Base-by-base conservation (phyloP, 1,140 invertebrate genomes). In the Habropoda laboriosa region DNA sequence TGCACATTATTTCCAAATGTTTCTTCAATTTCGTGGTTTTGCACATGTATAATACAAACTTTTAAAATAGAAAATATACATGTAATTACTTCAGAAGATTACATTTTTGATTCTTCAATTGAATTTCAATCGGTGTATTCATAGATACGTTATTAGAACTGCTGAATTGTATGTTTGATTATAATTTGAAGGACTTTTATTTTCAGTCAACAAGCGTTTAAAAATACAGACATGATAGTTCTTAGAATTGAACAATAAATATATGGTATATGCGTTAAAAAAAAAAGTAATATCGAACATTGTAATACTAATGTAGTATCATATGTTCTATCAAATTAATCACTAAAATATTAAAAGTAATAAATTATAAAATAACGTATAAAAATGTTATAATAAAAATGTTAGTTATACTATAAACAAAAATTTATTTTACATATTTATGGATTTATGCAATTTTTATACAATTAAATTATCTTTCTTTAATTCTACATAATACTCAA, bases 391-490 rank as follows among this genome's bases (percentile, higher is more conserved):
- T n/a, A n/a, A n/a, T n/a, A n/a, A n/a, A n/a, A n/a, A n/a, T n/a
- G n/a, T n/a, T n/a, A n/a, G n/a, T 40, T n/a, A 51, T 32, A 13
- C 13, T 18, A 40, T 53, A 40, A 57, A 67, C 4, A 53, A 32
- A 35, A 45, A 55, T 63, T 61, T 53, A 74, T 66, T 64, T 68
- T 38, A 32, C 21, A 45, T 18, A 51, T 16, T 58, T 27, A 24
- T 51, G 7, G 5, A 27, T 60, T 24, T 74, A 3, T 40, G 45
- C 24, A 40, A 13, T 30, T 64, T 51, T 40, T 27, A 27, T 74
- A 64, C n/a, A 30, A 32, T 51, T 35, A 38, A 53, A 18, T 51
- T 32, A 47, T 10, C 21, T 30, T 6, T n/a, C n/a, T n/a, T 30
- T 40, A 24, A 27, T 13, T 13, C 6, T 61, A 47, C 13, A 38